Percentiles rank a stretch among this genome's conserved stretches.
Conservation (phyloP, 2,113 vertebrate genomes). For the Poeciliopsis retropinna region DNA sequence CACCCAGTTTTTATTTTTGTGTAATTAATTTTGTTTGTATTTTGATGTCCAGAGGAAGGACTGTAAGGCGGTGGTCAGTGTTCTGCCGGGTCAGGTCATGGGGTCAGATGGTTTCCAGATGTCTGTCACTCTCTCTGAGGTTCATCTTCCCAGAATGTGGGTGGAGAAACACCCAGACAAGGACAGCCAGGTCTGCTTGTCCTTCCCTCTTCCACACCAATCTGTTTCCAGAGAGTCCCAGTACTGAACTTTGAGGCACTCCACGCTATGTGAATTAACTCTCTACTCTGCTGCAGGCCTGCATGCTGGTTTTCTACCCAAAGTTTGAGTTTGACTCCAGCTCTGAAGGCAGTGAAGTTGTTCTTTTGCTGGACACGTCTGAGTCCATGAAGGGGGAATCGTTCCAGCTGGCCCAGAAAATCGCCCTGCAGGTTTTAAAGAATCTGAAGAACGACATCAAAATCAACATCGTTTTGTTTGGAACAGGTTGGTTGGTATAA, state of each 20-base stretch:
- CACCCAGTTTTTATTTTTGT: background rate
- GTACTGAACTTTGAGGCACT: background rate
- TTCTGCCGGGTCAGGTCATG: conserved; percentile 77
- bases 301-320: conserved; percentile 90
- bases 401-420: conserved; percentile 74
- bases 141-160: conserved; percentile 88
- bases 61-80: conserved; percentile 84
- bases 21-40: background rate
- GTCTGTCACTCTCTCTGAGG: conserved; percentile 75
- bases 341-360: conserved; percentile 62
- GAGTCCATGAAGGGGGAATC: conserved; percentile 83
- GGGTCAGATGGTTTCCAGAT: conserved; percentile 82
- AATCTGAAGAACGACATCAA: conserved; percentile 58
- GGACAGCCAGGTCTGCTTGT: conserved; percentile 81
- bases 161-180: conserved; percentile 88
- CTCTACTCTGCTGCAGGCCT: conserved; percentile 77
- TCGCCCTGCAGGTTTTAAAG: conserved; percentile 77
- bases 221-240: background rate
- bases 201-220: background rate
- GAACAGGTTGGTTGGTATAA: conserved; percentile 75
- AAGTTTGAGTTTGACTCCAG: conserved; percentile 64
- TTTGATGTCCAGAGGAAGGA: conserved; percentile 78
- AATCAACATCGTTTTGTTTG: conserved; percentile 83
- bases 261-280: background rate
- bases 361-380: conserved; percentile 85